Percentiles rank a stretch among this genome's conserved stretches.
phyloP scores from a whole-genome alignment of 2,888 invertebrate genomes.

The Epinotia brunnichana region DNA sequence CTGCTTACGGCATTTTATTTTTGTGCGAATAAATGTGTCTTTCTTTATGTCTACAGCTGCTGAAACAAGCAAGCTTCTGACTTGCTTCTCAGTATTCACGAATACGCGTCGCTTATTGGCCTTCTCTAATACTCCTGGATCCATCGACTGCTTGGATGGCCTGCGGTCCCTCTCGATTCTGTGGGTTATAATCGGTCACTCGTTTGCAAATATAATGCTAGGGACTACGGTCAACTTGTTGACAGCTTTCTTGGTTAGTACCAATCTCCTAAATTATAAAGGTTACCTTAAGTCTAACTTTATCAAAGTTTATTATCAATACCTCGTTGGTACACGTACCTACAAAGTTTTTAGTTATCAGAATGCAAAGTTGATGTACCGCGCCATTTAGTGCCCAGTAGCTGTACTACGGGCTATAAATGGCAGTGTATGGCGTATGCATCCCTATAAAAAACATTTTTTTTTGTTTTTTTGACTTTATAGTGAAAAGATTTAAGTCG shows the following conservation, averaged over 20 bases:
- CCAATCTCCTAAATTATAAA: neutral
- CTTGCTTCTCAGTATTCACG: conserved; percentile 40
- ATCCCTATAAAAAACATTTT: too few relatives aligned
- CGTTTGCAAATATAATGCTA: conserved; percentile 15
- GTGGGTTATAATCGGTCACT: conserved; percentile 55
- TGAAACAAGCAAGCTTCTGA: conserved; percentile 44
- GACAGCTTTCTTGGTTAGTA: conserved; percentile 24
- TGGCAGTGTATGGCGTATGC: too few relatives aligned
- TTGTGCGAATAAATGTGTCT: too few relatives aligned
- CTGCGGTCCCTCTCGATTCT: conserved; percentile 58
- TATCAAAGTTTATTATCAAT: neutral
- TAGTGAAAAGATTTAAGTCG: too few relatives aligned
- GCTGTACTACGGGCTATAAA: too few relatives aligned
- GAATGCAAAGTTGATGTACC: neutral
- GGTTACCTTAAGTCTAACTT: neutral
- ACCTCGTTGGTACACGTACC: too few relatives aligned
- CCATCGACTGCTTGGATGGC: conserved; percentile 57
- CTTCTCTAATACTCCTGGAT: conserved; percentile 26
- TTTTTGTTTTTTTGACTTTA: too few relatives aligned
- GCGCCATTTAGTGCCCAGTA: conserved; percentile 10
- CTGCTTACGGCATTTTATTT: too few relatives aligned
- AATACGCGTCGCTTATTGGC: conserved; percentile 42
- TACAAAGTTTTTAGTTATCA: neutral
- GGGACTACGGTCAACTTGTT: conserved; percentile 12
- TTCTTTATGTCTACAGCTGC: conserved; percentile 8